Evolutionary conservation across 2,113 vertebrate genomes (phyloP).

Genomic region (Ptilorrhoa leucosticta): DNA sequence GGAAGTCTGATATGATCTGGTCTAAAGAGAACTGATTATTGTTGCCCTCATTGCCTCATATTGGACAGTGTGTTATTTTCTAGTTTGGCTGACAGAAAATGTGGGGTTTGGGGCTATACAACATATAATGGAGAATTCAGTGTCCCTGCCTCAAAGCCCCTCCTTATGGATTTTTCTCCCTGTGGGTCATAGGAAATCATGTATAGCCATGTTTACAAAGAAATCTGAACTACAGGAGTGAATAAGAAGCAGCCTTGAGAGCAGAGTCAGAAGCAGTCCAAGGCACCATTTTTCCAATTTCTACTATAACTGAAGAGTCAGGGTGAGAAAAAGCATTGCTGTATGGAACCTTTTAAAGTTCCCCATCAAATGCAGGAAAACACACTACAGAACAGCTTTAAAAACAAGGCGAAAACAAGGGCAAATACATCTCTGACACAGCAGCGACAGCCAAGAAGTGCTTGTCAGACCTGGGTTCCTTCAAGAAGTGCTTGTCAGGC

Average conservation of each 20-base stretch:
- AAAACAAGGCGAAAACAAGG: not conserved
- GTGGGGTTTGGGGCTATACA: accelerated
- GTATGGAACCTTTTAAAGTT: not conserved
- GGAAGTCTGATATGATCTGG: not conserved
- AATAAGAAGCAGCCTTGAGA: not conserved
- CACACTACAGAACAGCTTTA: not conserved
- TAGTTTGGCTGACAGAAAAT: not conserved
- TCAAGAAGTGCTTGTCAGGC: not conserved
- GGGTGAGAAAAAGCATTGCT: not conserved
- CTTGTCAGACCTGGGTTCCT: not conserved
- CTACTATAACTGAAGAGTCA: not conserved
- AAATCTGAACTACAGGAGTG: not conserved
- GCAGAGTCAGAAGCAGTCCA: not conserved
- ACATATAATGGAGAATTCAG: not conserved
- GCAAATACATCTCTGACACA: not conserved
- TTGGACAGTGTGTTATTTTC: not conserved
- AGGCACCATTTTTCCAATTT: not conserved
- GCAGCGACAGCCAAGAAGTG: not conserved
- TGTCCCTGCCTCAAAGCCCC: not conserved
- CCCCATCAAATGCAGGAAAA: not conserved
- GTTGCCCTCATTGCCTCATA: not conserved
- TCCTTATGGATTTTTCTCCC: not conserved
- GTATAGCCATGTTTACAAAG: not conserved
- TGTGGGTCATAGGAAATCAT: not conserved
- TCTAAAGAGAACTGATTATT: not conserved